Base-by-base conservation (phyloP, 1,140 invertebrate genomes). In the Brachionus asplanchnoidis region DNA sequence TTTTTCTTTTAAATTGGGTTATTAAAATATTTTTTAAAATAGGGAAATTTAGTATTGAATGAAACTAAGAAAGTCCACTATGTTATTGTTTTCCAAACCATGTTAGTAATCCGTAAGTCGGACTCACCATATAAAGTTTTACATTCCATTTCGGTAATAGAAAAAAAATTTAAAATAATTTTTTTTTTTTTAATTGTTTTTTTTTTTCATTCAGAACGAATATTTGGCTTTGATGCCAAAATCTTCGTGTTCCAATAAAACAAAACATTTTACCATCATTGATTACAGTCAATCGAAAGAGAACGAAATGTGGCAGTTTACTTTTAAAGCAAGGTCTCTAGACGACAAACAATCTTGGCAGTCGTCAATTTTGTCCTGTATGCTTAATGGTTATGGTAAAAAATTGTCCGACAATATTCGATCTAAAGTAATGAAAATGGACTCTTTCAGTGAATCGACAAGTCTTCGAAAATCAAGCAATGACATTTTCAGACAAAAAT, bases 311-410 rank as follows among this genome's bases (percentile, higher is more conserved):
- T 82, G 53, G 79, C 32, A 68, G 32, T 82, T 82, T 65, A 82
- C 53, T n/a, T 82, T 82, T 46, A 82, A 82, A 65, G 53, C 79
- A 40, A 60, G 60, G 9, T 65, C 79, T 40, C 23, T 28, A 23
- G 79, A 82, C 44, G 79, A 82, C 11, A 82, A 82, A 42, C 53
- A 82, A 26, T 32, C 79, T 17, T 82, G 79, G 79, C 79, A 82
- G 28, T 65, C 53, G 23, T 60, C 79, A 26, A 44, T 68, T 26
- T 68, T 82, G 40, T 82, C 79, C 23, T 82, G 79, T 28, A 82
- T 82, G 79, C 79, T 82, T 1, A 82, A 65, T 82, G 79, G 79
- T 20, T 82, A 82, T 82, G 79, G 79, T 14, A 82, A 82, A 68
- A 82, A 68, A 17, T 23, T 82, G 17, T 82, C 79, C 1, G 79